Evolutionary conservation across 92 coral and sea anemone genomes (phyloP), one percentile per base, ranked within the genome.

Genomic region (Phenganax subtilis): DNA sequence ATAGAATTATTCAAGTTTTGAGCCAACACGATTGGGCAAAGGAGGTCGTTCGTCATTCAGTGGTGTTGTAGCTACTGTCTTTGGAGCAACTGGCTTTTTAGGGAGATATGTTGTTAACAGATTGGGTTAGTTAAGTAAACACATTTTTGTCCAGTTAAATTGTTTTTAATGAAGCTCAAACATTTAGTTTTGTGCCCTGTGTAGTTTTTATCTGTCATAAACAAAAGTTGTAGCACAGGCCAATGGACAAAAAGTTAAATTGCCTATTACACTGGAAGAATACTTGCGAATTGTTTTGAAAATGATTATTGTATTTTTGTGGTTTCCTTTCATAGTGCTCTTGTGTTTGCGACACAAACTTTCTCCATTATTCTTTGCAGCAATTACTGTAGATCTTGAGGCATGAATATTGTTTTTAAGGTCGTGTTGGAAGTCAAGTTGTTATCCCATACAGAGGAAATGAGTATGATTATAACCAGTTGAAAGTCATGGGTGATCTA

Each of bases 1-100:
- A 5, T 87, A 94, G 98, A 79, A 90, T 71, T 87, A 92, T 65
- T 77, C 91, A 14, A 94, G 97, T 83, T 92, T 90, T 74, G 74
- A 90, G 67, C 96, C 98, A 25, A 94, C 89, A 72, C 77, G 86
- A 67, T 69, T 25, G 31, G 97, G 98, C 9, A 88, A 93, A 16
- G 98, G 98, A 9, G 98, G 98, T 25, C 87, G 98, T 51, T 92
- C 98, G 57, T 92, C 98, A 0, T 94, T 90, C 69, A 94, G 88
- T 87, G 98, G 98, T 16, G 96, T 94, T 7, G 90, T 89, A 16
- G 98, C 98, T 9, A 94, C 98, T 57, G 98, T 94, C 58, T 94
- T 94, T 87, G 98, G 97, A 44, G 88, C 96, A 3, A 94, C 98
- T 84, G 98, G 97, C 3, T 94, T 94, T 76, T 82, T 94, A 9